Evolutionary conservation across 2,113 vertebrate genomes (phyloP).

Genomic region (Apteryx owenii): DNA sequence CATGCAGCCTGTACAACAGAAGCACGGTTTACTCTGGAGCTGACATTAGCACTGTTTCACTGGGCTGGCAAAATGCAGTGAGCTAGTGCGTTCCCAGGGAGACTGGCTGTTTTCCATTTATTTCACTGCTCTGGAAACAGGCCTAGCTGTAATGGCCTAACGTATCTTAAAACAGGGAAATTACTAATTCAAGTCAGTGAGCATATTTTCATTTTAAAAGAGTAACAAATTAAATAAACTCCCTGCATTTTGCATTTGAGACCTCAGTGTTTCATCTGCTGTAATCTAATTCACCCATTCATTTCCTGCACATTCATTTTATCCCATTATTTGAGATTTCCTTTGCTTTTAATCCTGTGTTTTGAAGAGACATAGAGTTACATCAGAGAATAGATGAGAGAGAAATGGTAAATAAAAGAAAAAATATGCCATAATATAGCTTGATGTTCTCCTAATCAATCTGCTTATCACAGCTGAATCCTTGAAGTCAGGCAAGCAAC

Average conservation of each 20-base stretch:
- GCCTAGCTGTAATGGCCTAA: conserved; percentile 33
- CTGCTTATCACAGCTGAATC: conserved; percentile 25
- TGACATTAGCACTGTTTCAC: conserved; percentile 11
- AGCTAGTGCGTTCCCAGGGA: background rate
- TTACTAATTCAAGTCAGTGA: conserved; percentile 62
- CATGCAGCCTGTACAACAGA: background rate
- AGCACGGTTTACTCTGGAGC: background rate
- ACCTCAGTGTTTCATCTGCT: conserved; percentile 56
- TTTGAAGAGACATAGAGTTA: conserved; percentile 46
- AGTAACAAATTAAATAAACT: conserved; percentile 72
- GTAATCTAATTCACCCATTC: conserved; percentile 71
- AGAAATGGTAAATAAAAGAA: conserved; percentile 52
- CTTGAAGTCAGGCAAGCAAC: background rate
- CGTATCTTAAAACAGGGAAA: conserved; percentile 57
- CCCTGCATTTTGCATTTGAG: conserved; percentile 58
- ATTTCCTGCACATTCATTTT: conserved; percentile 67
- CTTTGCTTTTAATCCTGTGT: conserved; percentile 69
- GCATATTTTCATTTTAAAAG: conserved; percentile 63
- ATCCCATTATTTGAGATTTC: conserved; percentile 69
- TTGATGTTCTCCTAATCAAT: conserved; percentile 52
- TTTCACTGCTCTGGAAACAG: conserved; percentile 55
- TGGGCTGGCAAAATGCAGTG: background rate
- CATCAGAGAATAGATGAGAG: conserved; percentile 31
- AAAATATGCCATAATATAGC: conserved; percentile 8
- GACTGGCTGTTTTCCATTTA: conserved; percentile 51